Percentiles rank a stretch among this genome's conserved stretches.
These are phyloP conservation scores for Nicator chloris DNA, from an alignment of 2,113 vertebrate species.

Conservation along the genomic window DNA sequence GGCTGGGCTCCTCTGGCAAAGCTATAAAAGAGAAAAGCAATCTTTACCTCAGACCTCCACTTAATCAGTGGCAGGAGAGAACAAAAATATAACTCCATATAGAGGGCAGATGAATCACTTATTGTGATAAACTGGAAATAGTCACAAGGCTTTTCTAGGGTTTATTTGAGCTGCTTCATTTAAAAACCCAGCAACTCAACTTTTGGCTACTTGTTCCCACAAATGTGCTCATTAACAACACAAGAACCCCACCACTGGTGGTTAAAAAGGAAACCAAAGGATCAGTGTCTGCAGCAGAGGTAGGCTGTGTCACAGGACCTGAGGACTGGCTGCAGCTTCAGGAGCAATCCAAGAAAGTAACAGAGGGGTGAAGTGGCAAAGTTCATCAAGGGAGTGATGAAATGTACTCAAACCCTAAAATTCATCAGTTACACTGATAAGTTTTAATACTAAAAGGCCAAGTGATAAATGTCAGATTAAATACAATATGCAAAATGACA, in stretches of 20 bases:
- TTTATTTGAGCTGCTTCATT: neutral
- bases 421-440: neutral
- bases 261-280: neutral
- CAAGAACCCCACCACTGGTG: neutral
- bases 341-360: rapidly evolving
- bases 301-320: neutral
- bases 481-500: neutral
- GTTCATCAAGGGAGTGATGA: neutral
- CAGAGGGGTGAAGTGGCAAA: neutral
- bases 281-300: neutral
- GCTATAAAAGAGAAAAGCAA: conserved; percentile 34
- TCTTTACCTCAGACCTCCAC: conserved; percentile 11
- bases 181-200: neutral
- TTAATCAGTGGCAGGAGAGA: conserved; percentile 6
- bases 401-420: neutral
- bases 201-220: neutral
- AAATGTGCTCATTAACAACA: neutral
- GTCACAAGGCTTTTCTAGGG: neutral
- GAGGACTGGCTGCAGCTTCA: neutral
- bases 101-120: neutral
- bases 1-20: conserved; percentile 15
- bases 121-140: neutral
- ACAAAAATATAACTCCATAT: neutral
- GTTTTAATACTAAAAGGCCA: neutral
- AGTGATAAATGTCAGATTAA: neutral